Percentiles rank a stretch among this genome's conserved stretches.
Evolutionary conservation across 2,888 invertebrate species (phyloP).

Genomic region (Quadroppia sp.): DNA sequence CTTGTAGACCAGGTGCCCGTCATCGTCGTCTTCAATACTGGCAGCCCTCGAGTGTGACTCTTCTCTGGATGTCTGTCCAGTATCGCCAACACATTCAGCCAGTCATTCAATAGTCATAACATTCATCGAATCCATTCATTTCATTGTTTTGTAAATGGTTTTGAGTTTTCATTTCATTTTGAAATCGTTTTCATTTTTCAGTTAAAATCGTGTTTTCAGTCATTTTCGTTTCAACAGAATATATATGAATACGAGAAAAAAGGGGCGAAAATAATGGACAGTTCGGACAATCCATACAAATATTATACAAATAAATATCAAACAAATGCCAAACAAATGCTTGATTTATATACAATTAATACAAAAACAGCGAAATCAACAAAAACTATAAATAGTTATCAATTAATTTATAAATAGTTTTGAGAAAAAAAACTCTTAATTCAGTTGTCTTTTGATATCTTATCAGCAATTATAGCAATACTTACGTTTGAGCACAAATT

Average conservation of each 20-base stretch:
- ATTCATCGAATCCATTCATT: too few species aligned
- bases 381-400: too few species aligned
- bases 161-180: too few species aligned
- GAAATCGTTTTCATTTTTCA: constrained; percentile 22
- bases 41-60: constrained; percentile 55
- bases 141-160: too few species aligned
- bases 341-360: too few species aligned
- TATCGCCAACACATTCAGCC: not conserved
- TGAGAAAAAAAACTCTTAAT: too few species aligned
- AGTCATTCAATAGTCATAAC: not conserved
- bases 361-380: too few species aligned
- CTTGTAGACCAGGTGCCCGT: constrained; percentile 99
- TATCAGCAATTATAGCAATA: too few species aligned
- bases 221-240: constrained; percentile 9
- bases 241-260: constrained; percentile 4
- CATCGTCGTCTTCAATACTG: constrained; percentile 97
- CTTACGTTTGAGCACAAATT: too few species aligned
- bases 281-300: not conserved
- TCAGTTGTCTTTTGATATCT: too few species aligned
- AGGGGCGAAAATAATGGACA: constrained; percentile 31
- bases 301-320: not conserved
- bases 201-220: constrained; percentile 20
- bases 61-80: constrained; percentile 2
- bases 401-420: too few species aligned
- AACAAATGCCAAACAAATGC: too few species aligned